Evolutionary conservation across 2,113 vertebrate species (phyloP), one percentile per base, ranked within the genome.

Genomic region (Zosterops lateralis): DNA sequence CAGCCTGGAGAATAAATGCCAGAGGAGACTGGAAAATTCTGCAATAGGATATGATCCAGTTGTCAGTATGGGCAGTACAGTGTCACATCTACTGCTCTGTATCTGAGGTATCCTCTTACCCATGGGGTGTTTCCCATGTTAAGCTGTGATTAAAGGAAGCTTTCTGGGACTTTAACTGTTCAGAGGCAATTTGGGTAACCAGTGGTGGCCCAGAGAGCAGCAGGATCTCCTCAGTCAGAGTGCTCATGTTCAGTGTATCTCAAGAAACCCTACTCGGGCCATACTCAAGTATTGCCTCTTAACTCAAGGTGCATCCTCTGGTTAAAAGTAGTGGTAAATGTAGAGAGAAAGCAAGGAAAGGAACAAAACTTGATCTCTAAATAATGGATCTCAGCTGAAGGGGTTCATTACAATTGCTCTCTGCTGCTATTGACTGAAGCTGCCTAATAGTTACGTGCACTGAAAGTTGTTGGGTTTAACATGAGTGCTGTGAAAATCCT

Each of bases 401-500:
- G 18, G 11, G 17, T 54, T 48, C 1, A 6, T 44, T 61, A 14
- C 25, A 38, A 19, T n/a, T 79, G 16, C 3, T 32, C 44, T 51
- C 32, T 6, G 2, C 32, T 44, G 36, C 17, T 68, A 10, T 34
- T n/a, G 68, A 18, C 42, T 57, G 13, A 53, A 86, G 53, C 45
- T 86, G 40, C 22, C 62, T 10, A 24, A 13, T 8, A 36, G 4
- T 32, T 50, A 45, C 74, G 15, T 3, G 3, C 73, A 87, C 29
- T 5, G 4, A 7, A 6, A 57, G 36, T 5, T 40, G 24, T 31
- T 21, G 60, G 11, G 14, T 50, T 76, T 54, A 83, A 64, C 32
- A 9, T 0, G 0, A 42, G 14, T 12, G 32, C 60, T n/a, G 29
- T 67, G 29, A 50, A 82, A 85, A 65, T 34, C 31, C 34, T 45